A percentile compares a stretch with the other conserved stretches of the same genome.
These are phyloP conservation scores for Oxyruncus cristatus DNA, from an alignment of 2,113 vertebrate species.

Conservation along the genomic window DNA sequence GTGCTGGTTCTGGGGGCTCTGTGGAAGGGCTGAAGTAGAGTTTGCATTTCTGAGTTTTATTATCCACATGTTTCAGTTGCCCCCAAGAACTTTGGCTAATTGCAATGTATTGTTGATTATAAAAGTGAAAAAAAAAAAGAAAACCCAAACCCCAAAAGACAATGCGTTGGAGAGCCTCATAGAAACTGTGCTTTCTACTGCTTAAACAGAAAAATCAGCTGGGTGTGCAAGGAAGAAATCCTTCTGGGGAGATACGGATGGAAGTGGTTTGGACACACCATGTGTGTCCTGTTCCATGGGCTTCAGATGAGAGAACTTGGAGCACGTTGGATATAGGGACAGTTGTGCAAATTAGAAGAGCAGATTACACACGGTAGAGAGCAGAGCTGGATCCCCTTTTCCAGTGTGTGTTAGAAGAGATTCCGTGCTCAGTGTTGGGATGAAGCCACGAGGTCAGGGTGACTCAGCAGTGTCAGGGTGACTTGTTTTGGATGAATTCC, in stretches of 20 bases:
- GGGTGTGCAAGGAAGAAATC: not conserved
- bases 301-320: not conserved
- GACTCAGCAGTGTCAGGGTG: not conserved
- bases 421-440: not conserved
- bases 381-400: not conserved
- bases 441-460: not conserved
- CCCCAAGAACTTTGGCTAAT: conserved; percentile 15
- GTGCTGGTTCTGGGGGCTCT: not conserved
- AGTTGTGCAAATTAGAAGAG: not conserved
- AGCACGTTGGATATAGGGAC: not conserved
- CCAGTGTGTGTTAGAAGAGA: not conserved
- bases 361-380: not conserved
- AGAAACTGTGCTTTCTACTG: not conserved
- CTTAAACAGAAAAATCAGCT: not conserved
- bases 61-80: not conserved
- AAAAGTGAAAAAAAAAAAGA: not conserved
- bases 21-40: not conserved
- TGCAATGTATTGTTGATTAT: not conserved
- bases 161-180: not conserved
- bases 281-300: not conserved
- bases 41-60: conserved; percentile 11
- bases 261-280: not conserved
- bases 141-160: not conserved
- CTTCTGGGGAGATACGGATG: not conserved
- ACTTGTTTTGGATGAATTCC: not conserved